Percentiles rank a stretch among this genome's conserved stretches.
Conservation (phyloP, 2,113 vertebrate species). For the Hypocryptadius cinnamomeus region DNA sequence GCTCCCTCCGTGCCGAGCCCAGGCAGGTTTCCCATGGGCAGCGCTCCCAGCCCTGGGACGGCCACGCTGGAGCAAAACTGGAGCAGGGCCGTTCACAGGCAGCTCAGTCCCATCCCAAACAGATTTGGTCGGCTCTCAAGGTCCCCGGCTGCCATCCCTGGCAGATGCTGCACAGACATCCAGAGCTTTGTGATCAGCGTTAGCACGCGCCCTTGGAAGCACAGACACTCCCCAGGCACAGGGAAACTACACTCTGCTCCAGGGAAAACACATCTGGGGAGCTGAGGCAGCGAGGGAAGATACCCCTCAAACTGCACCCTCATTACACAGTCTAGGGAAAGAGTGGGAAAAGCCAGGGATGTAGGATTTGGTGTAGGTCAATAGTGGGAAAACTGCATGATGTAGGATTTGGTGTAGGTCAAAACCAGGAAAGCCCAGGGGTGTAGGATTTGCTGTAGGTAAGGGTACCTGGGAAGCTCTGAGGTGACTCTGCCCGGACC, state of each 20-base stretch:
- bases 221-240: fast-evolving
- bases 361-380: fast-evolving
- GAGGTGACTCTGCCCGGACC: not conserved
- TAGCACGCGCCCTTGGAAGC: fast-evolving
- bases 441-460: not conserved
- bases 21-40: constrained; percentile 41
- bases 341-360: not conserved
- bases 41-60: not conserved
- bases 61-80: not conserved
- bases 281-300: not conserved
- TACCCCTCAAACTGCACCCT: not conserved
- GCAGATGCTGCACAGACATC: not conserved
- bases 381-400: fast-evolving
- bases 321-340: fast-evolving
- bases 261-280: not conserved
- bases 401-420: fast-evolving
- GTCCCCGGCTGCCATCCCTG: not conserved
- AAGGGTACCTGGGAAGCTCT: not conserved
- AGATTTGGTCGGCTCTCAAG: not conserved
- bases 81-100: not conserved
- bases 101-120: not conserved
- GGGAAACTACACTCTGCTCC: not conserved
- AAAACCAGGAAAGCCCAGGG: not conserved
- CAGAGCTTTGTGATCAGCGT: not conserved
- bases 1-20: not conserved